Conservation (phyloP, 2,888 invertebrate species). For the Erannis defoliaria region DNA sequence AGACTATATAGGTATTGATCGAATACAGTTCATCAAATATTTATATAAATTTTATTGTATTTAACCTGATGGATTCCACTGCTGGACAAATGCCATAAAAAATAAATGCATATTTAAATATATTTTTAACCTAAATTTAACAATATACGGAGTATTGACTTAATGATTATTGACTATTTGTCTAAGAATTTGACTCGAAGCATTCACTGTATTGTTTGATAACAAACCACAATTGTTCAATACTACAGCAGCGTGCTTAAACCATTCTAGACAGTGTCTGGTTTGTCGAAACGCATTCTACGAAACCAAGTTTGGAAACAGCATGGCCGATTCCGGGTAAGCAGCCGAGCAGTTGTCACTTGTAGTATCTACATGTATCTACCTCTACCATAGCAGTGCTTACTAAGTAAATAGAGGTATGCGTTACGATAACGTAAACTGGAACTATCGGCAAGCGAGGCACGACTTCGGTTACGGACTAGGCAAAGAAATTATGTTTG, state of each 20-base stretch:
- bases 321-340: constrained; percentile 27
- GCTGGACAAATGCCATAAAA: too few relatives aligned
- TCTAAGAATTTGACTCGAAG: background rate
- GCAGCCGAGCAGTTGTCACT: constrained; percentile 31
- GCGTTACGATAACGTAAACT: constrained; percentile 37
- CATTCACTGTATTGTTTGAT: constrained; percentile 3
- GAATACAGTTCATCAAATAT: too few relatives aligned
- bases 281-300: constrained; percentile 20
- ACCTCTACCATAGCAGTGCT: background rate
- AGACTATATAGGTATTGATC: too few relatives aligned
- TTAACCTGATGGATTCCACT: too few relatives aligned
- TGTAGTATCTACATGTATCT: constrained; percentile 47
- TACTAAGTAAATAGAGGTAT: constrained; percentile 30
- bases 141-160: too few relatives aligned
- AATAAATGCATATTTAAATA: too few relatives aligned
- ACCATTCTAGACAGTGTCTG: constrained; percentile 10
- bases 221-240: constrained; percentile 12
- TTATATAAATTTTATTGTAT: too few relatives aligned
- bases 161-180: too few relatives aligned
- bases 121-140: too few relatives aligned
- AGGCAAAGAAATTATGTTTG: constrained; percentile 12
- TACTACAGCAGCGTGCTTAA: constrained; percentile 2
- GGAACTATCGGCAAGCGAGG: constrained; percentile 25
- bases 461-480: constrained; percentile 22
- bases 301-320: constrained; percentile 19